Evolutionary conservation across 1,140 invertebrate genomes (phyloP), one percentile per base, ranked within the genome.

Genomic region (Orussus abietinus): DNA sequence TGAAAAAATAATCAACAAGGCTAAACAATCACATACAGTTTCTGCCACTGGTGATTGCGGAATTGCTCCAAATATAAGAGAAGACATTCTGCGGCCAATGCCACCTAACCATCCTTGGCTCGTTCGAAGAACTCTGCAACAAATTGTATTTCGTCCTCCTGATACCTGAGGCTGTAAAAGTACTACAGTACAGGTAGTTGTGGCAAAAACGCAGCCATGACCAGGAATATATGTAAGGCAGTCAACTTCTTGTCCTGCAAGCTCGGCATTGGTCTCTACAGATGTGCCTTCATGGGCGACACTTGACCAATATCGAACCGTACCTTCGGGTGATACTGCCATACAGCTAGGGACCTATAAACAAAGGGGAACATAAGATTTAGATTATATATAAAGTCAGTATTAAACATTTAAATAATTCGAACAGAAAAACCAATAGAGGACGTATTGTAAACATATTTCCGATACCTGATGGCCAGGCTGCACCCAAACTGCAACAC

Each of bases 281-380:
- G 85, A 92, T 5, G 83, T 82, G 3, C 84, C 84, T 59, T 94
- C 91, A 57, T 95, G 90, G 0, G 88, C 84, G 26, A 96, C 83
- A 18, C 84, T 90, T 0, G 88, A 77, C 94, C 94, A 97, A 65
- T 89, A 96, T 10, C 92, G 77, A 3, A 92, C 83, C 21, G 85
- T 77, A n/a, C 92, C 94, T 65, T 95, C 92, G 15, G 93, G 92
- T 7, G 92, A 95, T 0, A 94, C 90, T 25, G 92, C 92, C 51
- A 96, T 83, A 58, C 91, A 94, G 6, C 88, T 85, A 17, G 92
- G 87, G 49, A 84, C 79, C 77, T 80, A 5, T 32, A 19, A 36
- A 26, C 12, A 15, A 7, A 30, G 18, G 21, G 26, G 10, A 35
- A 6, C 40, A 17, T 29, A 35, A 47, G 10, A 11, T n/a, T 33